Percentiles rank a stretch among this genome's conserved stretches.
Evolutionary conservation across 2,888 invertebrate genomes (phyloP).

Genomic region (Sabatieria punctata): DNA sequence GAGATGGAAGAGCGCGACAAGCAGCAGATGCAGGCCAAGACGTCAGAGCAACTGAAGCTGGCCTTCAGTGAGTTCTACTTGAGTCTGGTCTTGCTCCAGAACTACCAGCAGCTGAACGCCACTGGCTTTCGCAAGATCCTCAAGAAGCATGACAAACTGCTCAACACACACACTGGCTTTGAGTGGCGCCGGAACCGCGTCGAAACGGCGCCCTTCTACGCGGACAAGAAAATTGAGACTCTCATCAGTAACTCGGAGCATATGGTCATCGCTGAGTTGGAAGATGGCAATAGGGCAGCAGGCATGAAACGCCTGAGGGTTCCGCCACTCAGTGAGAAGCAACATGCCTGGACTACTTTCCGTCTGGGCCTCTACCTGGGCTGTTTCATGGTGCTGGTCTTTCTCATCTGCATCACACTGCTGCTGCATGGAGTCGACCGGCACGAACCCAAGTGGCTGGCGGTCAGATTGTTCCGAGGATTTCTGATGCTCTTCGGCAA

Average conservation of each 20-base stretch:
- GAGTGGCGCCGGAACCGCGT: constrained; percentile 83
- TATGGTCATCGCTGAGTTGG: constrained; percentile 38
- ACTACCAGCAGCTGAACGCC: constrained; percentile 75
- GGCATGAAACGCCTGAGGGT: constrained; percentile 95
- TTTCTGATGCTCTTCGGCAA: constrained; percentile 58
- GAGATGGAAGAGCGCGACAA: constrained; percentile 3
- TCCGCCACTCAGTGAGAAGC: constrained; percentile 88
- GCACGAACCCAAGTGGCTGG: constrained; percentile 40
- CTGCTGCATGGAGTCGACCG: constrained; percentile 1
- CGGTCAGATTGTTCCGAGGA: constrained; percentile 78
- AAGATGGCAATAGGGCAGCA: constrained; percentile 79
- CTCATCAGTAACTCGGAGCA: constrained; percentile 80
- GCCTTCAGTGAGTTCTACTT: constrained; percentile 98
- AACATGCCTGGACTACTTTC: constrained; percentile 88
- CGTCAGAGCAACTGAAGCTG: constrained; percentile 77
- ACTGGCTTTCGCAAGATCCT: constrained; percentile 97
- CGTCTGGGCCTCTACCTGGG: constrained; percentile 71
- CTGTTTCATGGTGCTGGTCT: constrained; percentile 67
- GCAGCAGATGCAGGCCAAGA: constrained; percentile 44
- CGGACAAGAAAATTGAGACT: constrained; percentile 88
- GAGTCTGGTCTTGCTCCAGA: constrained; percentile 83
- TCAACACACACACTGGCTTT: constrained; percentile 63
- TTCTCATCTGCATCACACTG: constrained; percentile 65
- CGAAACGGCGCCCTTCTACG: constrained; percentile 81
- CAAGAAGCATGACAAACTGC: constrained; percentile 93